phyloP scores from a whole-genome alignment of 2,797 vertebrate genomes.

The Microcaecilia unicolor region DNA sequence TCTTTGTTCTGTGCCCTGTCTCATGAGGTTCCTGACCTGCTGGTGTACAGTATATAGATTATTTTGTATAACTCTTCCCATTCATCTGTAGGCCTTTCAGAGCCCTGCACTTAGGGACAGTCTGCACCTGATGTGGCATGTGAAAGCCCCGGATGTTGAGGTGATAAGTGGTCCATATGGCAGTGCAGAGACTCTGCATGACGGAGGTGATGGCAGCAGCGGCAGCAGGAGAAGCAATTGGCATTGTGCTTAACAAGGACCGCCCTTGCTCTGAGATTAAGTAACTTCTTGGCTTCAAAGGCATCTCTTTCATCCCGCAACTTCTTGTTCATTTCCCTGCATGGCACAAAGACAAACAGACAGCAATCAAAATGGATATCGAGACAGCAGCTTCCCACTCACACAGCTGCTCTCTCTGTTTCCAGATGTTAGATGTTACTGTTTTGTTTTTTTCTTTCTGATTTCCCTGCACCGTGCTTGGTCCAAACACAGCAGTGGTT shows the following conservation, averaged over 20 bases:
- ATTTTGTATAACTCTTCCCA: neutral
- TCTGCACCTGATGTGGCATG: fast-evolving
- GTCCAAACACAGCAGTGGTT: too few relatives aligned
- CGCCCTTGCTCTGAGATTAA: constrained; percentile 58
- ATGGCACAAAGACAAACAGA: neutral
- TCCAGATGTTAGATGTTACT: too few relatives aligned
- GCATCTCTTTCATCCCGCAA: constrained; percentile 85
- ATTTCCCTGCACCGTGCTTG: too few relatives aligned
- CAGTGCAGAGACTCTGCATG: constrained; percentile 11
- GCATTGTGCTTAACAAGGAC: constrained; percentile 13
- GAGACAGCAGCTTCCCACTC: too few relatives aligned
- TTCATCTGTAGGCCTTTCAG: neutral
- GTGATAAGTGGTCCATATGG: neutral
- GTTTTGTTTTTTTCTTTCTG: too few relatives aligned
- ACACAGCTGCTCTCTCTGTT: too few relatives aligned
- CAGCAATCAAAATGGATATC: too few relatives aligned
- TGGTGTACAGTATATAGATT: neutral
- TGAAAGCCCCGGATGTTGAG: neutral
- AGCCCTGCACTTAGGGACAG: neutral
- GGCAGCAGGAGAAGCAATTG: constrained; percentile 17
- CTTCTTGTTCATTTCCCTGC: constrained; percentile 88
- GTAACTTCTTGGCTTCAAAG: constrained; percentile 71
- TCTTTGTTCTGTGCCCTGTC: too few relatives aligned
- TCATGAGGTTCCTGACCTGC: neutral
- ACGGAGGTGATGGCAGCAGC: constrained; percentile 34